Conservation (phyloP, 2,113 vertebrate species). For the Cynocephalus volans region DNA sequence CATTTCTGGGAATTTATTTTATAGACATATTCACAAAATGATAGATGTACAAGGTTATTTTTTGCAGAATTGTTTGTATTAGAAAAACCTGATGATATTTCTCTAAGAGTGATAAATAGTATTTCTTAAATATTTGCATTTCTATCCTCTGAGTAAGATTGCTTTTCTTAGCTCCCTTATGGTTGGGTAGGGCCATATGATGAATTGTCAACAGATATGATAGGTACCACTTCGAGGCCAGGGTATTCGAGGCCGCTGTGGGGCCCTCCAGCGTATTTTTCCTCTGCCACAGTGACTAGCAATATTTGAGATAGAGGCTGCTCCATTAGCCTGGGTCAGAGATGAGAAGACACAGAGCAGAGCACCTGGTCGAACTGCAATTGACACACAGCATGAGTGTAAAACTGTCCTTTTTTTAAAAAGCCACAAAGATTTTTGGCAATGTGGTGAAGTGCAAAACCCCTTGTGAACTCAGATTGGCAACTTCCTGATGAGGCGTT, state of each 20-base stretch:
- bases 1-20: conserved; percentile 60
- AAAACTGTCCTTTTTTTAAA: not conserved
- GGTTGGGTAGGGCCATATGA: not conserved
- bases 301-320: not conserved
- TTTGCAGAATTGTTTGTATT: conserved; percentile 1
- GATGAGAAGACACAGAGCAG: not conserved
- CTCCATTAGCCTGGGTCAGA: not conserved
- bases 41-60: not conserved
- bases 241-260: not conserved
- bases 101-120: not conserved
- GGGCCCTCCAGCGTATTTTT: not conserved
- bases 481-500: not conserved
- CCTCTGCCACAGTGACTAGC: not conserved
- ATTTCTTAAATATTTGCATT: not conserved
- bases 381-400: not conserved
- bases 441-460: not conserved
- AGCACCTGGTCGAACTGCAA: not conserved
- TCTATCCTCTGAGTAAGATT: not conserved
- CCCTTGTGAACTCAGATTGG: not conserved
- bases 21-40: not conserved
- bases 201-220: conserved; percentile 38
- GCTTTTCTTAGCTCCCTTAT: not conserved
- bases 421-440: not conserved
- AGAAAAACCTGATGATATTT: not conserved
- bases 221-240: not conserved